Base-by-base conservation (phyloP, 1,140 invertebrate genomes). In the Ostrea edulis region DNA sequence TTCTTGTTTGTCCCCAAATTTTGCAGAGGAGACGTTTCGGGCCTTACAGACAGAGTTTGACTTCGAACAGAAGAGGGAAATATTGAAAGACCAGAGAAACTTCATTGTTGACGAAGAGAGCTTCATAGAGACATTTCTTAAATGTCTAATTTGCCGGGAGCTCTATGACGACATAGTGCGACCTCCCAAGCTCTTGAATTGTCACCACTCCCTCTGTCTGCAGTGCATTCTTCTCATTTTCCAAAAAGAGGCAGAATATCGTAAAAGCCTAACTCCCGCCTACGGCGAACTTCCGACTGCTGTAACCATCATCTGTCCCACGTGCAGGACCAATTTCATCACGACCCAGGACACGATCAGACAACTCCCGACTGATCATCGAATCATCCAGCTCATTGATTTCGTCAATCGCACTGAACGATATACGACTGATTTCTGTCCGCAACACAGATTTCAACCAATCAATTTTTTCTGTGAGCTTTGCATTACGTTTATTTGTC, bases 151-250 rank as follows among this genome's bases (percentile, higher is more conserved):
- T 52, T 93, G 93, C 84, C 88, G 88, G 14, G 87, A 89, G 25
- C 51, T 87, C 5, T 91, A 87, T 77, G 71, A 89, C 51, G 29
- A 82, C 35, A 54, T 29, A 14, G 86, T 90, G 20, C 89, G 88
- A 29, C 90, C 90, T 82, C 93, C 93, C 17, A 93, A 93, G 77
- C 87, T 94, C 53, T 89, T 94, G 7, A 92, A 92, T 11, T 94
- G 94, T 55, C 94, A 94, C 81, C 94, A 94, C 84, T 90, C 92
- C 11, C 92, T 93, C 89, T 94, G 94, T 77, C 92, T 95, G 52
- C 90, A 94, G 12, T 97, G 97, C 90, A 95, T 97, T n/a, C n/a
- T 90, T 52, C 87, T 92, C 71, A 35, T 94, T 25, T 91, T 90
- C 84, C 22, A 88, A n/a, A 84, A 86, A 17, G 91, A 92, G 84